Evolutionary conservation across 2,888 invertebrate genomes (phyloP).

Genomic region (Opisthograptis luteolata): DNA sequence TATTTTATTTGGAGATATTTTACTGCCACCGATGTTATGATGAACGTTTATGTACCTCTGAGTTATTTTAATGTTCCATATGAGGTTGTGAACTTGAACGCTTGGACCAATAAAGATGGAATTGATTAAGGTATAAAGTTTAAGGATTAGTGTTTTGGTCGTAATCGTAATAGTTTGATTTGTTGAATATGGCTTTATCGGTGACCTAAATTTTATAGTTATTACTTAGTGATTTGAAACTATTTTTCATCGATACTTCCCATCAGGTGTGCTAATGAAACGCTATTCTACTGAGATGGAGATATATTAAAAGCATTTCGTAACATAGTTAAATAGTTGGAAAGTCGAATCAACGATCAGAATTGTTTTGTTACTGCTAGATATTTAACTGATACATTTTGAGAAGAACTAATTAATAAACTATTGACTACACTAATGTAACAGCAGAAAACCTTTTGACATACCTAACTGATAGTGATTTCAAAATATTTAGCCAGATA

Average conservation of each 20-base stretch:
- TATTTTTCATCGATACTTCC: conserved; percentile 1
- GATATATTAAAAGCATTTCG: too few relatives aligned
- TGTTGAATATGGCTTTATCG: conserved; percentile 34
- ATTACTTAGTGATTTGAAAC: conserved; percentile 13
- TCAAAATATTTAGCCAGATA: conserved; percentile 46
- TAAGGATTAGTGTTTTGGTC: conserved; percentile 33
- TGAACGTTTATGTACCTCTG: conserved; percentile 68
- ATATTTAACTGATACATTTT: too few relatives aligned
- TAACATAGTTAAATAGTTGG: too few relatives aligned
- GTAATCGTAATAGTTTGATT: conserved; percentile 30
- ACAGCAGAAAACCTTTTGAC: too few relatives aligned
- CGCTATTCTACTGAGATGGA: too few relatives aligned
- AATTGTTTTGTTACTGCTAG: too few relatives aligned
- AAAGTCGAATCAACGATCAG: too few relatives aligned
- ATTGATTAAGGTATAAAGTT: conserved; percentile 64
- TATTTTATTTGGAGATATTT: conserved; percentile 79
- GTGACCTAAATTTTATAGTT: conserved; percentile 19
- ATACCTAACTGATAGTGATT: conserved; percentile 12
- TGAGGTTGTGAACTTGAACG: conserved; percentile 66
- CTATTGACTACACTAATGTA: too few relatives aligned
- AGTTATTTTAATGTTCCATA: conserved; percentile 72
- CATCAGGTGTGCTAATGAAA: too few relatives aligned
- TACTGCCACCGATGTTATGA: conserved; percentile 79
- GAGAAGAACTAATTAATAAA: too few relatives aligned
- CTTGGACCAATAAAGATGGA: conserved; percentile 57